These are phyloP conservation scores for Fratercula arctica DNA, from an alignment of 2,797 vertebrate species.

Conservation along the genomic window DNA sequence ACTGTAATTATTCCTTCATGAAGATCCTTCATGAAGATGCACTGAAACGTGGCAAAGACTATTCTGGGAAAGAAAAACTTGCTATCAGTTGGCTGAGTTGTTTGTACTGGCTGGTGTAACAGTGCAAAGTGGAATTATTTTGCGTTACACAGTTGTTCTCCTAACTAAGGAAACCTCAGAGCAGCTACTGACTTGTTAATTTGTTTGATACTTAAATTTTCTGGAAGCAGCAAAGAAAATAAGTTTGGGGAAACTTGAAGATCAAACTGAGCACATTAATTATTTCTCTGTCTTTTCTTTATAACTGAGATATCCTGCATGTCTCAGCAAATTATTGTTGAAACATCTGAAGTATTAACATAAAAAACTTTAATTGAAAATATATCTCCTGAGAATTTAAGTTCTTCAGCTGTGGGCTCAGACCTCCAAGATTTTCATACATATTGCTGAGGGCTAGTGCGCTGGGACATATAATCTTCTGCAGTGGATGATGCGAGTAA, in stretches of 20 bases:
- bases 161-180: slow-evolving; percentile 15
- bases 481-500: slow-evolving; percentile 7
- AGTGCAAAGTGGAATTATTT: not conserved
- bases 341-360: slow-evolving; percentile 18
- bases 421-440: slow-evolving; percentile 19
- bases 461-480: not conserved
- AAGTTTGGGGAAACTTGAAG: not conserved
- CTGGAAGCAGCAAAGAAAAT: slow-evolving; percentile 7
- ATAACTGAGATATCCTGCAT: not conserved
- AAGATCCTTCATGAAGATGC: not conserved
- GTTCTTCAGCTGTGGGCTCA: slow-evolving; percentile 5
- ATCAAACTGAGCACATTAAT: not conserved
- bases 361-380: slow-evolving; percentile 33
- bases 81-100: not conserved
- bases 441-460: not conserved
- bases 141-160: not conserved
- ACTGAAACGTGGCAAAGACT: not conserved
- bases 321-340: slow-evolving; percentile 13
- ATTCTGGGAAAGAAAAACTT: not conserved
- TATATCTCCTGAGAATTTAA: not conserved
- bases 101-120: not conserved
- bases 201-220: slow-evolving; percentile 29
- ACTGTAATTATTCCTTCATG: not conserved
- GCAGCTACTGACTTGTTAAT: slow-evolving; percentile 8
- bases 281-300: slow-evolving; percentile 17